Percentiles rank a stretch among this genome's conserved stretches.
These are phyloP conservation scores for Misgurnus anguillicaudatus DNA, from an alignment of 2,113 vertebrate genomes.

Conservation along the genomic window DNA sequence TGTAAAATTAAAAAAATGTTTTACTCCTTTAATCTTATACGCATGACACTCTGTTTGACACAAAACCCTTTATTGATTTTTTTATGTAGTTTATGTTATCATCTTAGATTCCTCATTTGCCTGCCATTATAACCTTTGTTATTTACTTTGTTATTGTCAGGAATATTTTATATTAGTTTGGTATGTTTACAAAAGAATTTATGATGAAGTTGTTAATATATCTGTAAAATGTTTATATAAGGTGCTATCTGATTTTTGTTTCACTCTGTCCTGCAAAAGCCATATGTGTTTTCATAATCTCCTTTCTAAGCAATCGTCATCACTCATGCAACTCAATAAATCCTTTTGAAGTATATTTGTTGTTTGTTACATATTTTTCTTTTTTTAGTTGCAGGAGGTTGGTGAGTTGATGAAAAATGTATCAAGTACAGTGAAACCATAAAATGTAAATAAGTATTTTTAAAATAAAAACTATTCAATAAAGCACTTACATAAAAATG, in stretches of 20 bases:
- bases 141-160: conserved; percentile 49
- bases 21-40: conserved; percentile 1
- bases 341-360: conserved; percentile 44
- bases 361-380: background rate
- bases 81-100: conserved; percentile 24
- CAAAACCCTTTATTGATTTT: background rate
- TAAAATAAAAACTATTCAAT: too few relatives aligned
- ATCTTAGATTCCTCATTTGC: conserved; percentile 22
- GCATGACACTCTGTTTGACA: conserved; percentile 19
- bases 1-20: conserved; percentile 11
- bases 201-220: conserved; percentile 59
- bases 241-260: conserved; percentile 54
- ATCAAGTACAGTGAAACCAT: too few relatives aligned
- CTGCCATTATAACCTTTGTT: conserved; percentile 42
- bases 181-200: conserved; percentile 60
- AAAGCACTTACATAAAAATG: too few relatives aligned
- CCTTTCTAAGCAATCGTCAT: conserved; percentile 54
- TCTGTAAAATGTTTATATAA: conserved; percentile 59
- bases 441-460: too few relatives aligned
- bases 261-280: conserved; percentile 52
- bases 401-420: too few relatives aligned
- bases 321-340: conserved; percentile 54
- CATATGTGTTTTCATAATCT: conserved; percentile 52
- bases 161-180: conserved; percentile 57
- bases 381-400: too few relatives aligned